Base-by-base conservation (phyloP, 2,888 invertebrate genomes). In the Congeria kusceri region DNA sequence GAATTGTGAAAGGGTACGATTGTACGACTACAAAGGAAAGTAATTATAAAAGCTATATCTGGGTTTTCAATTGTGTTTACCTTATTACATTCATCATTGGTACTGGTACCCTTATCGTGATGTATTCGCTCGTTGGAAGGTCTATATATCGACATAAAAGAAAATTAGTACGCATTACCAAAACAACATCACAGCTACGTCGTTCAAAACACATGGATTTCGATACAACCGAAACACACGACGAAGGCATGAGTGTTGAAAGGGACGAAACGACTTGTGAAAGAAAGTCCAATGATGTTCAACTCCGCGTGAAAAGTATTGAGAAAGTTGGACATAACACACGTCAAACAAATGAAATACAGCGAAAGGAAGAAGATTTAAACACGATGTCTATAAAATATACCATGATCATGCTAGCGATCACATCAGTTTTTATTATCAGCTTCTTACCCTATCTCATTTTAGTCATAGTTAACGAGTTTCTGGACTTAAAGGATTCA, bases 391-490 rank as follows among this genome's bases (percentile, higher is more conserved):
- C 77, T 15, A 39, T 77, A 4, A 85, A 80, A 61, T 85, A 78
- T 53, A 85, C 86, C 15, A 65, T 73, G 4, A 66, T 86, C 0
- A 85, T 83, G 81, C 46, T 86, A 9, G 80, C 75, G 4, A 84
- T 86, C 5, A 80, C 83, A 9, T 47, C 82, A 7, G 75, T 80
- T 9, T 86, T 80, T 28, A 44, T 86, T 11, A 27, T 86, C 0
- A 83, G 85, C 28, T 85, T 82, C 57, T 56, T 86, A 13, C 86
- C 86, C 7, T 80, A 85, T 63, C 62, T 85, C 32, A 64, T 66
- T 3, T 58, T 85, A 5, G 64, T 72, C 11, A 65, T 83, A 15
- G 28, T 62, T 4, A 59, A 57, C 3, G 73, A 61, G 4, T 81
- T 85, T 57, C 83, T 85, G 29, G 76, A 65, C 0, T 65, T 39